Evolutionary conservation across 1,140 invertebrate species (phyloP).

Genomic region (Mylabris phalerata): DNA sequence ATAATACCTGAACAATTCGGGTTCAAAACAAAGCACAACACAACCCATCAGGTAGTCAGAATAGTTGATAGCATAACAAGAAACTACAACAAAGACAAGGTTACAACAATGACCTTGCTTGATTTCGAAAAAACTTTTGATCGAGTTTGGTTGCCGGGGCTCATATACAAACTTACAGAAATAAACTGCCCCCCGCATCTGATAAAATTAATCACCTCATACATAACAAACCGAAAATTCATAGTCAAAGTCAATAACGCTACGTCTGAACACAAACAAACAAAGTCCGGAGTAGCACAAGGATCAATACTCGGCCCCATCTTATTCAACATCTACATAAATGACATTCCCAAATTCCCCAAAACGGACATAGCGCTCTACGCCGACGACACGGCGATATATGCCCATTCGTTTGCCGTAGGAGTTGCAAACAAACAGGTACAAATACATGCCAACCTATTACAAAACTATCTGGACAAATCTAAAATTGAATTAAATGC

Average conservation of each 20-base stretch:
- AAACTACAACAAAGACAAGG: slow-evolving; percentile 27
- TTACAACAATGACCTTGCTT: slow-evolving; percentile 25
- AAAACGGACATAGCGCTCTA: slow-evolving; percentile 26
- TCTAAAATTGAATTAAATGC: neutral
- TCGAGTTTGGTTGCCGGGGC: slow-evolving; percentile 32
- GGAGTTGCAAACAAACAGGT: slow-evolving; percentile 9
- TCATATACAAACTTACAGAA: slow-evolving; percentile 30
- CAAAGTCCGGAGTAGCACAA: too few species aligned
- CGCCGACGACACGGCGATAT: slow-evolving; percentile 36
- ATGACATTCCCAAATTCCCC: slow-evolving; percentile 19
- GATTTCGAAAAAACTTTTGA: slow-evolving; percentile 39
- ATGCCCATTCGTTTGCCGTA: slow-evolving; percentile 9
- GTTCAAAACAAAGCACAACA: slow-evolving; percentile 20
- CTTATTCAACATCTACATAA: slow-evolving; percentile 25
- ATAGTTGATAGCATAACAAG: slow-evolving; percentile 35
- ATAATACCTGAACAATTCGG: slow-evolving; percentile 21
- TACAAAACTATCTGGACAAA: too few species aligned
- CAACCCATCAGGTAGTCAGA: slow-evolving; percentile 36
- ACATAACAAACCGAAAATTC: slow-evolving; percentile 24
- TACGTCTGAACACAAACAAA: too few species aligned
- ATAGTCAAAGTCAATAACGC: slow-evolving; percentile 17
- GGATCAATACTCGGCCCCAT: slow-evolving; percentile 9
- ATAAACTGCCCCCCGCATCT: slow-evolving; percentile 13
- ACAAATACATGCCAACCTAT: slow-evolving; percentile 2
- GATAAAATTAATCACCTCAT: slow-evolving; percentile 1